Evolutionary conservation across 2,888 invertebrate species (phyloP).

Genomic region (Electrophaes corylata): DNA sequence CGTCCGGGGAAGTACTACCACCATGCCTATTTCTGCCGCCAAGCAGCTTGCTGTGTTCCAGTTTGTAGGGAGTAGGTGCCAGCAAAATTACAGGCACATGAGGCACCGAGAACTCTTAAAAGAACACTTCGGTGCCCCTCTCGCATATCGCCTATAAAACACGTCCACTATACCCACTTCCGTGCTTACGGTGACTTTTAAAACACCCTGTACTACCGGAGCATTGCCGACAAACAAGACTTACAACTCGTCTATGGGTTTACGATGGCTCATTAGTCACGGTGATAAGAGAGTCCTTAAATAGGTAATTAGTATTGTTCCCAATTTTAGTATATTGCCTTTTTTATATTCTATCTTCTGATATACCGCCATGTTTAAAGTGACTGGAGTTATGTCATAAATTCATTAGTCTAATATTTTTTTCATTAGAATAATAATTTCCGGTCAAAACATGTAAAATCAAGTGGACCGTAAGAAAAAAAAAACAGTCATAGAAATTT

Average conservation of each 20-base stretch:
- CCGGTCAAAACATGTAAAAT: not conserved
- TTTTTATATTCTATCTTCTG: slow-evolving; percentile 10
- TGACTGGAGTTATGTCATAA: not conserved
- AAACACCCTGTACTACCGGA: slow-evolving; percentile 13
- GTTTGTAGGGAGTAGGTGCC: too few species aligned
- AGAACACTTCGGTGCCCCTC: too few species aligned
- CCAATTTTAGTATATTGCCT: slow-evolving; percentile 43
- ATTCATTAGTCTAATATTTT: not conserved
- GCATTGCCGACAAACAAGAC: slow-evolving; percentile 65
- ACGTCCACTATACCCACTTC: too few species aligned
- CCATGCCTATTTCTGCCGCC: too few species aligned
- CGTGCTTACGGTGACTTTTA: too few species aligned
- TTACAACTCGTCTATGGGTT: slow-evolving; percentile 71
- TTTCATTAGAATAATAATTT: not conserved
- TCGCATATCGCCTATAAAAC: too few species aligned
- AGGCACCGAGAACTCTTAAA: too few species aligned
- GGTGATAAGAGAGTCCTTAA: slow-evolving; percentile 71
- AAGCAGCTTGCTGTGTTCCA: too few species aligned
- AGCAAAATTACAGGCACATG: too few species aligned
- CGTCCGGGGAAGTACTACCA: too few species aligned
- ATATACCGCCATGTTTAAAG: slow-evolving; percentile 1
- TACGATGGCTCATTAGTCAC: slow-evolving; percentile 74
- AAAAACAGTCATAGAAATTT: too few species aligned
- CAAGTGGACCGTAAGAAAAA: too few species aligned
- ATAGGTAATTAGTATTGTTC: slow-evolving; percentile 81